phyloP scores from a whole-genome alignment of 2,888 invertebrate species.

The Nomada goodeniana region DNA sequence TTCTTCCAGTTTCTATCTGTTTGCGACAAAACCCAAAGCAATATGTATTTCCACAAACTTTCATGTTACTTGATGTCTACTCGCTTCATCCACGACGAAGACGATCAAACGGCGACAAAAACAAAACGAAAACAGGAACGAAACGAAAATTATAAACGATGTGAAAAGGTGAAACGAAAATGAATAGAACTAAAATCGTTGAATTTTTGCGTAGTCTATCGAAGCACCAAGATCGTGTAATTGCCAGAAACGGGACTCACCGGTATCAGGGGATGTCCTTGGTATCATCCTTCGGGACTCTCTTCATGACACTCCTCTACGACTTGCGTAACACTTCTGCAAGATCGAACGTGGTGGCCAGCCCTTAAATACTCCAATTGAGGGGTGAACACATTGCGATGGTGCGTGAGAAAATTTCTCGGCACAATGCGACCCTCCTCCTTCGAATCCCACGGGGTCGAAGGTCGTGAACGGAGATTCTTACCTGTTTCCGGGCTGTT shows the following conservation, averaged over 20 bases:
- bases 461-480: constrained; percentile 35
- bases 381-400: constrained; percentile 37
- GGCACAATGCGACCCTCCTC: constrained; percentile 26
- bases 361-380: constrained; percentile 45
- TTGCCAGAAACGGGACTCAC: constrained; percentile 82
- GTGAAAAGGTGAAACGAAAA: constrained; percentile 19
- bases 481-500: constrained; percentile 47
- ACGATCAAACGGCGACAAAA: constrained; percentile 8
- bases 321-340: constrained; percentile 48
- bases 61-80: no score
- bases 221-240: constrained; percentile 81
- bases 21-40: no score
- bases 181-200: constrained; percentile 2
- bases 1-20: no score
- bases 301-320: neutral
- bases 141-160: constrained; percentile 1
- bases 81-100: neutral
- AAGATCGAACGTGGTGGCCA: neutral
- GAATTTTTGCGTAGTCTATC: constrained; percentile 82
- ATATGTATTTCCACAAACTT: no score
- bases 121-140: neutral
- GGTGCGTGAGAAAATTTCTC: constrained; percentile 44
- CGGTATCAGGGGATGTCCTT: neutral
- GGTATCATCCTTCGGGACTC: neutral
- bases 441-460: constrained; percentile 39